phyloP scores from a whole-genome alignment of 2,797 vertebrate genomes.

The Pygocentrus nattereri region DNA sequence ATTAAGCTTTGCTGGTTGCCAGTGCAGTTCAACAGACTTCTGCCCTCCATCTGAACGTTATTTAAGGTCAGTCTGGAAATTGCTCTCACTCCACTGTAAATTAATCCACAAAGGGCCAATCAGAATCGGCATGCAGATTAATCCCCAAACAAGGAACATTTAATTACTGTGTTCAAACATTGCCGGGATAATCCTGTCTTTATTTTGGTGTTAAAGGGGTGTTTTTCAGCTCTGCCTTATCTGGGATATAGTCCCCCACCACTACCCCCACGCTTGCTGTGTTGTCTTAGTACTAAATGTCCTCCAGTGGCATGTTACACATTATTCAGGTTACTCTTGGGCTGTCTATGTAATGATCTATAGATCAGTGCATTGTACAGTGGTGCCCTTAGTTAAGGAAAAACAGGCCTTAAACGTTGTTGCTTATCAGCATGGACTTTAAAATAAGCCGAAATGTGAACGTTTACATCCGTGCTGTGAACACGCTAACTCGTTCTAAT shows the following conservation, averaged over 20 bases:
- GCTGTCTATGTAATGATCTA: not conserved
- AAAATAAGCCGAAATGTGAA: not conserved
- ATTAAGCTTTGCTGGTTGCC: conserved; percentile 20
- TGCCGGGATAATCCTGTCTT: conserved; percentile 48
- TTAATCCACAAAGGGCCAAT: conserved; percentile 56
- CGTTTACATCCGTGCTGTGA: too few relatives aligned
- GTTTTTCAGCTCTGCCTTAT: conserved; percentile 45
- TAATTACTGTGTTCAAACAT: conserved; percentile 57
- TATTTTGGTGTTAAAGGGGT: conserved; percentile 47
- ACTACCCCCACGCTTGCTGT: conserved; percentile 12
- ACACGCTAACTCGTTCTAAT: too few relatives aligned
- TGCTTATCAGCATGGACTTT: not conserved
- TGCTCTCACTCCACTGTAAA: conserved; percentile 39
- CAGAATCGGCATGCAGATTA: conserved; percentile 48
- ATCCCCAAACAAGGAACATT: conserved; percentile 53
- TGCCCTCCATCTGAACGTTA: conserved; percentile 19
- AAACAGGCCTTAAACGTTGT: not conserved
- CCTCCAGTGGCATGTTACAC: not conserved
- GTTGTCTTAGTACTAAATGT: conserved; percentile 14
- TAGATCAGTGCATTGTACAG: not conserved
- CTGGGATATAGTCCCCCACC: conserved; percentile 23
- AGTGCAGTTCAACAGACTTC: conserved; percentile 20
- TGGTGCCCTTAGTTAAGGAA: not conserved
- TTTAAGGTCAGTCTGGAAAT: conserved; percentile 43
- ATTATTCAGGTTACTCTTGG: not conserved